A percentile compares a stretch with the other conserved stretches of the same genome.
Evolutionary conservation across 2,888 invertebrate species (phyloP).

Genomic region (Hyles lineata): DNA sequence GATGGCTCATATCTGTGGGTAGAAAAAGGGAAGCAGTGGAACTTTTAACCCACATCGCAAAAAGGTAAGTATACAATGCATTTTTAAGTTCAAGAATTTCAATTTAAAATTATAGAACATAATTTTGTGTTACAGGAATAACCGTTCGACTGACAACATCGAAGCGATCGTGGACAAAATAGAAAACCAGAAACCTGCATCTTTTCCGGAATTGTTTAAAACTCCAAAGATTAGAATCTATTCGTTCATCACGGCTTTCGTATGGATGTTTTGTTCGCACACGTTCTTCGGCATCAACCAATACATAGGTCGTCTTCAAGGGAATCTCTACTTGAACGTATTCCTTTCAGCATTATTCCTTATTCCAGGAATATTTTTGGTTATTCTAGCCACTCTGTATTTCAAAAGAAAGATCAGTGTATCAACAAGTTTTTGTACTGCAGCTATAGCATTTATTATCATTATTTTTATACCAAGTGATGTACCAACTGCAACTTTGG

Average conservation of each 20-base stretch:
- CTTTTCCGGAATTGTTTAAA: conserved; percentile 86
- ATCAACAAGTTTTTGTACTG: conserved; percentile 60
- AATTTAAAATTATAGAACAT: conserved; percentile 12
- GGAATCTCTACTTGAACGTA: conserved; percentile 92
- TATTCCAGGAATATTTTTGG: conserved; percentile 62
- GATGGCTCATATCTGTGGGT: conserved; percentile 90
- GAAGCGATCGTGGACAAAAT: conserved; percentile 66
- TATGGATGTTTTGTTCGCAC: conserved; percentile 92
- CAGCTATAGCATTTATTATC: conserved; percentile 64
- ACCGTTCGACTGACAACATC: conserved; percentile 64
- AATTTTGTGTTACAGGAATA: conserved; percentile 66
- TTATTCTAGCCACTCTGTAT: conserved; percentile 62
- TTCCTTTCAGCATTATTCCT: conserved; percentile 86
- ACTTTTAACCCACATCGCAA: conserved; percentile 87
- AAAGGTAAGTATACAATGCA: conserved; percentile 53
- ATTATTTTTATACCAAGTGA: conserved; percentile 67
- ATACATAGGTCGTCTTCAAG: conserved; percentile 90
- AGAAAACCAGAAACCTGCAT: conserved; percentile 54
- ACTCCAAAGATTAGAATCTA: conserved; percentile 88
- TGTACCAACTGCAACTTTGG: conserved; percentile 80
- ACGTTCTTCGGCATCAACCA: conserved; percentile 93
- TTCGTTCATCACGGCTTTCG: conserved; percentile 87
- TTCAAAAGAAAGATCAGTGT: conserved; percentile 65
- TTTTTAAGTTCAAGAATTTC: background rate
- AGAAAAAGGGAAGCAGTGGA: conserved; percentile 85